Conservation (phyloP, 30 jellyfish, hydroid and myxozoan genomes). For the Rhopilema esculentum region DNA sequence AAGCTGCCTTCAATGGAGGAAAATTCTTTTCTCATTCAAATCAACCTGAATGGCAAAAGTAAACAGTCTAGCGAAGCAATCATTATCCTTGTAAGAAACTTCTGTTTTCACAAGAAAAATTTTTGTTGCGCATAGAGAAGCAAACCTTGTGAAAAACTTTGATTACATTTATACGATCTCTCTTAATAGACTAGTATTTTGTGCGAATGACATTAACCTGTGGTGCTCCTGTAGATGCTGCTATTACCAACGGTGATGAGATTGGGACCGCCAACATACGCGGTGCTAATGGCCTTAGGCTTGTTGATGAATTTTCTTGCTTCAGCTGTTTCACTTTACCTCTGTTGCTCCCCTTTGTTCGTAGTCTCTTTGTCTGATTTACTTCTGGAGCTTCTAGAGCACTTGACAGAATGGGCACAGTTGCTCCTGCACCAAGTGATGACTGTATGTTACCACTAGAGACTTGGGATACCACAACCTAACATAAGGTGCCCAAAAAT, state of each 20-base stretch:
- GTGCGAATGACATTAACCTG: no score
- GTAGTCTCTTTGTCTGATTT: constrained; percentile 20
- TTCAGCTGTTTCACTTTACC: constrained; percentile 31
- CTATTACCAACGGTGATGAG: constrained; percentile 64
- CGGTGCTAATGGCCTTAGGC: constrained; percentile 84
- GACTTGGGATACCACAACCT: constrained; percentile 46
- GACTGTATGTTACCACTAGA: constrained; percentile 42
- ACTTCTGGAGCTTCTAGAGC: constrained; percentile 1
- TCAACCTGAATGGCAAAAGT: no score
- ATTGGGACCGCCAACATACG: constrained; percentile 84
- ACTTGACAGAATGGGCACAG: background rate
- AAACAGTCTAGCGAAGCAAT: no score
- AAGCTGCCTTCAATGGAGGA: no score
- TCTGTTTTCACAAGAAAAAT: no score
- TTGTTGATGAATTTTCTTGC: constrained; percentile 23
- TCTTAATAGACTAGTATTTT: no score
- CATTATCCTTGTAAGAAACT: no score
- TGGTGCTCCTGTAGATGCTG: constrained; percentile 45
- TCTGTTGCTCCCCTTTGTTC: constrained; percentile 48
- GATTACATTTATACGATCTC: no score
- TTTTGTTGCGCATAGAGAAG: no score
- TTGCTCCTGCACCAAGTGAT: constrained; percentile 15
- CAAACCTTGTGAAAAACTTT: no score
- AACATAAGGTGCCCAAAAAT: no score
- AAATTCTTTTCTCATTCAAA: no score